Evolutionary conservation across 1,140 invertebrate genomes (phyloP), one percentile per base, ranked within the genome.

Genomic region (Drosophila nasuta): DNA sequence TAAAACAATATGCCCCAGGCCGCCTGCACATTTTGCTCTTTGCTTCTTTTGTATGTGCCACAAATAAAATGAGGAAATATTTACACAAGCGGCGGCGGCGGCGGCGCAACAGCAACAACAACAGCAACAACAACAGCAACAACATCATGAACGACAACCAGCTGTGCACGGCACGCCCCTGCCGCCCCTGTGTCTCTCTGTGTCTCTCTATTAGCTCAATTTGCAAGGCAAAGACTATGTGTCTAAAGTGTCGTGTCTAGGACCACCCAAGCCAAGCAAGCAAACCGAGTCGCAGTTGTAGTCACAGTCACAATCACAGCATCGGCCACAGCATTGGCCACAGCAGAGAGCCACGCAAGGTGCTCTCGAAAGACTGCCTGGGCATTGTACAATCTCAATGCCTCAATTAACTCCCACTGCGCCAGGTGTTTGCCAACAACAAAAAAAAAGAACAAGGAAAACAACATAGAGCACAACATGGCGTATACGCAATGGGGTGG

Each of bases 1-100:
- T 92, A 91, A 92, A 91, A 92, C 91, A 92, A 92, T 92, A 92
- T 89, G 79, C 60, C 67, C 67, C 57, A 69, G 77, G 64, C 77
- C 73, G 68, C 60, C 64, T 82, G 79, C 76, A 70, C 70, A 71
- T 54, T 45, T 73, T 25, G 20, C 20, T 67, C 67, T 67, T 76
- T 75, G 69, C 75, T 70, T 75, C 67, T 68, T 69, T 68, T 75
- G 82, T 87, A 83, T 87, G 83, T 88, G 80, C 52, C 81, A 85
- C 81, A 83, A 85, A 83, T 77, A 85, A 85, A 79, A 80, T 73
- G 77, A 79, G 81, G 77, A 87, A 87, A 87, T 87, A 87, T 87
- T 87, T 88, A 88, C 83, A 83, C 80, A 89, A 88, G 74, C 83
- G 54, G 48, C 72, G 71, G 43, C 69, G 73, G 33, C 72, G 56